Evolutionary conservation across 2,888 invertebrate genomes (phyloP), one percentile per base, ranked within the genome.

Genomic region (Drosophila histrio): DNA sequence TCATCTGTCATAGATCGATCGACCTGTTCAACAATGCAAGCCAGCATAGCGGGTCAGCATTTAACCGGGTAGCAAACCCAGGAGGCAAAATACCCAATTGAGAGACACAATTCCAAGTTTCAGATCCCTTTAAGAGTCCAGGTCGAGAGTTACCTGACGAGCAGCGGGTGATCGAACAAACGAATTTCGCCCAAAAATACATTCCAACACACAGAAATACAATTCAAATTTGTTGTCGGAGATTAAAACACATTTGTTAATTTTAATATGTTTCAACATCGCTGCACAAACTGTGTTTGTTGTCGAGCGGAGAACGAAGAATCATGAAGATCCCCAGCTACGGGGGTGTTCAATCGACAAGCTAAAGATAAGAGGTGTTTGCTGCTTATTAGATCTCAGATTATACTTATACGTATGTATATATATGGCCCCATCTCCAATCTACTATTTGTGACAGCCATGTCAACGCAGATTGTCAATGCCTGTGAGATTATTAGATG

Each of bases 1-100:
- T 87, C 89, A 90, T 89, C 90, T 89, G 89, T 89, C 89, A 89
- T 90, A 89, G 90, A 89, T 90, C 91, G 91, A 90, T 90, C 90
- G 91, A 87, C 89, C 86, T 87, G 88, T 85, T 87, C 82, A 81
- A 83, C 87, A 88, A 73, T 72, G 83, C 58, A 58, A 61, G 41
- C 11, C 66, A 53, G 17, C 57, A 61, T 63, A 69, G 54, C 66
- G 71, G 75, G 58, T 65, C 66, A 74, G 64, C 75, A 61, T 77
- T 75, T 71, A 75, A 71, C 73, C 67, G 69, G 65, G 70, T 67
- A 72, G 58, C 57, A 58, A 58, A 56, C 59, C 41, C 79, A 72
- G 80, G 65, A 80, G 73, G 66, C 54, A 36, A 43, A 15, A 47
- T 34, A 21, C 28, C 36, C 59, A 30, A 26, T 44, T 46, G 36